Base-by-base conservation (phyloP, 2,797 vertebrate species). In the Miichthys miiuy region DNA sequence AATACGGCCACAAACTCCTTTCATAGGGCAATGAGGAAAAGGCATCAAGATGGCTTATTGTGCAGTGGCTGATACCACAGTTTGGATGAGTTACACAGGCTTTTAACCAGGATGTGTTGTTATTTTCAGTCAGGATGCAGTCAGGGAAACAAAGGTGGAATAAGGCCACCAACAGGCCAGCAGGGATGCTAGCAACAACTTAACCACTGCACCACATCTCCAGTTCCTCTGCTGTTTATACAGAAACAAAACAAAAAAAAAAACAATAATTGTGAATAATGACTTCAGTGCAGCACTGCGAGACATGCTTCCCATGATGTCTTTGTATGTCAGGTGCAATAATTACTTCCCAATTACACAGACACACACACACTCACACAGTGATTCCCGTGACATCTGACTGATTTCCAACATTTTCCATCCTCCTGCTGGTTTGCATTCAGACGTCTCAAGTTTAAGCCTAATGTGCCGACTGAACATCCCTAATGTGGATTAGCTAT, bases 401-500 rank as follows among this genome's bases (percentile, higher is more conserved):
- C 83, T 77, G 76, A 87, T 83, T 89, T 83, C 57, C 83, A 88
- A 30, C 47, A 51, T 80, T 63, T 85, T 68, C 74, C 18, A 58
- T 81, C 72, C 34, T 82, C 87, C 79, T 68, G 70, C 83, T 90
- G 57, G 64, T 83, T 82, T 82, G 72, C 79, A 83, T 87, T 82
- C 83, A 75, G 77, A 85, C 79, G 58, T 81, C 56, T 69, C 54
- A 64, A 72, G 72, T 83, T 84, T 68, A 83, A 84, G 84, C 77
- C 74, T 88, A 91, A 92, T 81, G 89, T 79, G 76, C 77, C 41
- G 48, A 83, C 72, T 86, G 86, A 91, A 91, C 83, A 79, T 84
- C 83, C 64, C 86, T 92, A 92, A 94, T 93, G 80, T 87, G 87
- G 89, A 92, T 93, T 91, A 94, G 89, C 75, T 75, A 90, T 80